Percentiles rank a stretch among this genome's conserved stretches.
Evolutionary conservation across 1,140 invertebrate genomes (phyloP).

Genomic region (Leptinotarsa defecta): DNA sequence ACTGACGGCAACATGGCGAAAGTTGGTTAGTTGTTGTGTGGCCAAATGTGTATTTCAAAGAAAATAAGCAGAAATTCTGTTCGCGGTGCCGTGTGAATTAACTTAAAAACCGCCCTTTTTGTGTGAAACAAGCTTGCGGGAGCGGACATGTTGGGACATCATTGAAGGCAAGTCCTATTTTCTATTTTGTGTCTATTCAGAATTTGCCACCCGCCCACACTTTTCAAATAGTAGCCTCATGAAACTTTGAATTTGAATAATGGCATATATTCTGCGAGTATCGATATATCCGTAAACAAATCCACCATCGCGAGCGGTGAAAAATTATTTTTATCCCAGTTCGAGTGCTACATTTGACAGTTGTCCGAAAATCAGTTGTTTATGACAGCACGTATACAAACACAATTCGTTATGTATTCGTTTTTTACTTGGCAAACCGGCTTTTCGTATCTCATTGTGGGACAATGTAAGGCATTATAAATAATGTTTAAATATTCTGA

Average conservation of each 20-base stretch:
- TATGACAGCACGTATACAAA: constrained; percentile 6
- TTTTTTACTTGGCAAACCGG: neutral
- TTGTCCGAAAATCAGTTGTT: neutral
- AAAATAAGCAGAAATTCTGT: neutral
- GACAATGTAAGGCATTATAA: neutral
- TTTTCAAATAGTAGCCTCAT: neutral
- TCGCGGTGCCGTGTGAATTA: neutral
- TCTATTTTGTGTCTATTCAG: neutral
- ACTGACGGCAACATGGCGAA: neutral
- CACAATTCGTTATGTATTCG: neutral
- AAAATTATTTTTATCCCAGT: neutral
- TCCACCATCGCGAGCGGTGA: neutral
- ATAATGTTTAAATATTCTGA: neutral
- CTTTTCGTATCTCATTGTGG: neutral
- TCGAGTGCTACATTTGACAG: neutral
- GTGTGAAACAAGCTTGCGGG: neutral
- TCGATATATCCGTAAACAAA: neutral
- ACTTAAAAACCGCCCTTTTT: neutral
- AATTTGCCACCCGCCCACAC: neutral
- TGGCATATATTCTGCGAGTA: neutral
- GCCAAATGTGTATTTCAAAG: neutral
- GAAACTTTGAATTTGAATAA: neutral
- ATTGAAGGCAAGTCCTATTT: neutral
- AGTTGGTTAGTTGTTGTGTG: neutral
- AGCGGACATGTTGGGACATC: neutral